Percentiles rank a stretch among this genome's conserved stretches.
Conservation (phyloP, 2,888 invertebrate genomes). For the Drosophila lutescens region DNA sequence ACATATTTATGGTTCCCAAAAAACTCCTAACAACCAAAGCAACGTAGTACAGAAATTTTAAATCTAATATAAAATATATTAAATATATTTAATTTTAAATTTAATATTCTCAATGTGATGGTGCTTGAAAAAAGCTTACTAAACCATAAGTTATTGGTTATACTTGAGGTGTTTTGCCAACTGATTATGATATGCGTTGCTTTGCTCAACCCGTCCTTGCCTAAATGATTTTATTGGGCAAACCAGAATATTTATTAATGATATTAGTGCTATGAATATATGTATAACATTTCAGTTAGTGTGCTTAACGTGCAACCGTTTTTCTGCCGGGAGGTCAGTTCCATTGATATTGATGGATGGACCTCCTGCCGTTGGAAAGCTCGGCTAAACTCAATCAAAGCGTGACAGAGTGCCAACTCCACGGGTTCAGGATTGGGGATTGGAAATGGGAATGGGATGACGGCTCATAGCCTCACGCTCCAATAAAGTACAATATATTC, state of each 20-base stretch:
- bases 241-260: neutral
- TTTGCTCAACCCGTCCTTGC: neutral
- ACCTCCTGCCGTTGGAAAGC: slow-evolving; percentile 8
- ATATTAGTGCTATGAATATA: neutral
- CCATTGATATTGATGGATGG: slow-evolving; percentile 10
- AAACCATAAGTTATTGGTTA: too few relatives aligned
- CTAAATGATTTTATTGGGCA: neutral
- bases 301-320: neutral
- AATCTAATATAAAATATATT: too few relatives aligned
- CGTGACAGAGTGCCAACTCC: slow-evolving; percentile 13
- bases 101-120: too few relatives aligned
- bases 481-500: slow-evolving; percentile 39
- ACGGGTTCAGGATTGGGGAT: neutral
- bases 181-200: neutral
- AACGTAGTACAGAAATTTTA: too few relatives aligned
- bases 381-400: slow-evolving; percentile 4
- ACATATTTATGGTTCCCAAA: too few relatives aligned
- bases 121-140: too few relatives aligned
- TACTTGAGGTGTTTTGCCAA: too few relatives aligned
- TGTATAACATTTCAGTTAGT: neutral
- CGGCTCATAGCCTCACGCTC: slow-evolving; percentile 38
- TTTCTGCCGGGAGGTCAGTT: neutral
- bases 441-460: slow-evolving; percentile 1
- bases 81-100: too few relatives aligned
- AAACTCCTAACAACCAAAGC: too few relatives aligned